phyloP scores from a whole-genome alignment of 2,888 invertebrate genomes.

The Brachypterus glaber region DNA sequence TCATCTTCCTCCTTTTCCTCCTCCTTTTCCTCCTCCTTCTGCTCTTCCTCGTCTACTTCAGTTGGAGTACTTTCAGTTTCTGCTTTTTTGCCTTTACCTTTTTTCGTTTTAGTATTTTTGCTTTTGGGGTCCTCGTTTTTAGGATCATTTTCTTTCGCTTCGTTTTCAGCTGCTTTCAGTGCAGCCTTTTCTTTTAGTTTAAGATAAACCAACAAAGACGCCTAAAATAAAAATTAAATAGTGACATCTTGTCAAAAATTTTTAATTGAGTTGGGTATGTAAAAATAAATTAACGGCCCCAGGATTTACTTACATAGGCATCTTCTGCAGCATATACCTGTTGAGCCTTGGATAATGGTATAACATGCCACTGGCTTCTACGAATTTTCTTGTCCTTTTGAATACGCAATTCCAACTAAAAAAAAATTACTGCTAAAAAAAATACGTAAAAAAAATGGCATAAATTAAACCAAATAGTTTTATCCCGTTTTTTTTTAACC shows the following conservation, averaged over 20 bases:
- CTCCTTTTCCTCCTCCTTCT: too few species aligned
- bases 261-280: too few species aligned
- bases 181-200: constrained; percentile 1
- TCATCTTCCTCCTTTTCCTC: too few species aligned
- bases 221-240: neutral
- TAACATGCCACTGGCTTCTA: constrained; percentile 51
- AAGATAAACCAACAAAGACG: neutral
- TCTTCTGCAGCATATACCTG: constrained; percentile 54
- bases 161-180: too few species aligned
- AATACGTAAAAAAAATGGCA: too few species aligned
- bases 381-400: constrained; percentile 49
- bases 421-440: neutral
- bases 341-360: constrained; percentile 47
- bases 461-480: neutral
- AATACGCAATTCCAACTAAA: constrained; percentile 44
- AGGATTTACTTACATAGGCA: constrained; percentile 50
- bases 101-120: too few species aligned
- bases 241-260: neutral
- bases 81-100: too few species aligned
- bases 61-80: too few species aligned
- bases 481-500: neutral
- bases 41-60: too few species aligned
- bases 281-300: too few species aligned
- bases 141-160: too few species aligned
- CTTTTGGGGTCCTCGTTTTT: too few species aligned